Evolutionary conservation across 2,113 vertebrate species (phyloP).

Genomic region (Petromus typicus): DNA sequence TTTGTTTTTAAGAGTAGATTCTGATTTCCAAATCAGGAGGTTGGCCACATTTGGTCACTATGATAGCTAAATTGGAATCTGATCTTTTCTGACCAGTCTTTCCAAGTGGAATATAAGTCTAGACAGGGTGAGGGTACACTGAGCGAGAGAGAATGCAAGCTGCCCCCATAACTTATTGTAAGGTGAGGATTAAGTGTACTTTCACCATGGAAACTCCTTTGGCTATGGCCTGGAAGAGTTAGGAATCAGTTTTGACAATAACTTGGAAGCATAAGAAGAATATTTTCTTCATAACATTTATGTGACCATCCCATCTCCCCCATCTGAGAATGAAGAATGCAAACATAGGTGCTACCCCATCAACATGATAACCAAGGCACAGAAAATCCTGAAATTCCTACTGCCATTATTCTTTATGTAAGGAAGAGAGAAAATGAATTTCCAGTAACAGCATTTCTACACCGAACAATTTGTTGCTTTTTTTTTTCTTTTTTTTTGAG

Average conservation of each 20-base stretch:
- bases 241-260: conserved; percentile 15
- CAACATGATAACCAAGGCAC: conserved; percentile 21
- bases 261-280: conserved; percentile 20
- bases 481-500: too few species aligned
- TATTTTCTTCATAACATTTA: conserved; percentile 10
- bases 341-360: conserved; percentile 28
- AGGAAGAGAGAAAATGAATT: conserved; percentile 40
- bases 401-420: background rate
- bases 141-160: conserved; percentile 28
- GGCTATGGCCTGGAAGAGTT: conserved; percentile 11
- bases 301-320: background rate
- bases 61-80: conserved; percentile 56
- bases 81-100: conserved; percentile 61
- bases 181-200: conserved; percentile 26
- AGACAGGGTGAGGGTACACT: background rate
- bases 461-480: conserved; percentile 3
- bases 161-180: conserved; percentile 59
- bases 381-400: conserved; percentile 45
- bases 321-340: conserved; percentile 38
- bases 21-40: conserved; percentile 56
- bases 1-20: conserved; percentile 49
- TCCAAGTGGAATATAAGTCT: conserved; percentile 51
- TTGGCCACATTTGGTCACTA: conserved; percentile 55
- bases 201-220: conserved; percentile 51
- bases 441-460: conserved; percentile 26